These are phyloP conservation scores for Paramormyrops hopkinsi DNA, from an alignment of 2,797 vertebrate species.

Conservation along the genomic window DNA sequence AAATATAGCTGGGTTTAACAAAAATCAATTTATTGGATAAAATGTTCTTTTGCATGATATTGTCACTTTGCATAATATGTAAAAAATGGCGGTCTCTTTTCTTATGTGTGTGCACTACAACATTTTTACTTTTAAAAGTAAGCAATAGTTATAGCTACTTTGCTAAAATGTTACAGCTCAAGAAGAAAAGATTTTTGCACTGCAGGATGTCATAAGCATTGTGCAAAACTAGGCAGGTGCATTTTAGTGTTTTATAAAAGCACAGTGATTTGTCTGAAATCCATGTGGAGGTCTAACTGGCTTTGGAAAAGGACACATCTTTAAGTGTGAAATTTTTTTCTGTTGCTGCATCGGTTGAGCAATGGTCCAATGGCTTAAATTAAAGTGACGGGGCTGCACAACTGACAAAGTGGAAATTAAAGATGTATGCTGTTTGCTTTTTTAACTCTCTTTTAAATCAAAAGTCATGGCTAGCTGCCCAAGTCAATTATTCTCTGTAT, in stretches of 20 bases:
- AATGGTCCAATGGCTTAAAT: neutral
- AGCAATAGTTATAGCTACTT: neutral
- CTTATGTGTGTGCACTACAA: neutral
- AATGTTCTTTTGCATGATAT: neutral
- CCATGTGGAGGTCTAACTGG: neutral
- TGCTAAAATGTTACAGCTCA: neutral
- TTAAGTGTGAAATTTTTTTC: neutral
- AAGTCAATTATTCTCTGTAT: neutral
- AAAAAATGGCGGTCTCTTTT: neutral
- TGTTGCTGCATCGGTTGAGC: neutral
- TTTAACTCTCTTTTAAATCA: neutral
- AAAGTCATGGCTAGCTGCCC: neutral
- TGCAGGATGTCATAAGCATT: neutral
- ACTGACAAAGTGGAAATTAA: conserved; percentile 11
- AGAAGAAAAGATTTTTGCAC: neutral
- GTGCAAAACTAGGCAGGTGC: neutral
- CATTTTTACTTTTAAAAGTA: neutral
- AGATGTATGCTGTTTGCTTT: neutral
- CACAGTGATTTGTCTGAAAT: neutral
- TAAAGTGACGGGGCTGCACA: neutral
- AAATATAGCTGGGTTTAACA: neutral
- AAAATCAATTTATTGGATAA: neutral
- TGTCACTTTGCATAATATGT: neutral
- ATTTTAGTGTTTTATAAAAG: neutral
- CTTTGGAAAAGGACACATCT: neutral